phyloP scores from a whole-genome alignment of 2,113 vertebrate species.

The human (Homo sapiens) region DNA sequence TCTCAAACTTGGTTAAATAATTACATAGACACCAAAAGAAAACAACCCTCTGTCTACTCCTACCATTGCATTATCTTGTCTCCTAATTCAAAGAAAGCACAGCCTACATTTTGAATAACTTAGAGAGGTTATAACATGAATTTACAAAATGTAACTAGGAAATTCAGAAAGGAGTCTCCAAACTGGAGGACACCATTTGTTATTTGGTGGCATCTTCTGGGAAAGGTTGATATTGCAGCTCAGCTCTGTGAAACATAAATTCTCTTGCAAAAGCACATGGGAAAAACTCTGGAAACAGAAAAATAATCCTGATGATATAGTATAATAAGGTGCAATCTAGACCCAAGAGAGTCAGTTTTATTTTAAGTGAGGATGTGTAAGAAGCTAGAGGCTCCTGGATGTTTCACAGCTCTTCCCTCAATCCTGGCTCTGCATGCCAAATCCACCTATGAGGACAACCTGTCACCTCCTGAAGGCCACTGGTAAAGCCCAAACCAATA shows the following conservation, averaged over 20 bases:
- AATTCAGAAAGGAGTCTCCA: neutral
- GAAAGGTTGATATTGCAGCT: slow-evolving; percentile 65
- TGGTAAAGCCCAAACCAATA: neutral
- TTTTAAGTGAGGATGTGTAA: neutral
- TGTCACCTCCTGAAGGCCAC: neutral
- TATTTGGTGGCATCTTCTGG: slow-evolving; percentile 72
- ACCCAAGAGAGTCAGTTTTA: neutral
- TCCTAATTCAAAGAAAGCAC: slow-evolving; percentile 28
- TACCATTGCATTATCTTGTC: neutral
- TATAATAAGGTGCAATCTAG: neutral
- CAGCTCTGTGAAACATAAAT: slow-evolving; percentile 62
- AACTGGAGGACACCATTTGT: slow-evolving; percentile 56
- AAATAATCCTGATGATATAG: neutral
- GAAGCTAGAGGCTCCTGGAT: neutral
- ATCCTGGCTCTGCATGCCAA: neutral
- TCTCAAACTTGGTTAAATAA: slow-evolving; percentile 62
- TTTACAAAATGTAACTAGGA: slow-evolving; percentile 33
- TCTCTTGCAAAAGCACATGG: neutral
- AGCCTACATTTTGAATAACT: neutral
- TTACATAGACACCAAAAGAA: slow-evolving; percentile 52
- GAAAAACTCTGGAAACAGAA: neutral
- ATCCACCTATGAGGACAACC: neutral
- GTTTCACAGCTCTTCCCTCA: neutral
- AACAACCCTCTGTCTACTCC: neutral
- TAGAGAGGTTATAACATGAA: slow-evolving; percentile 3